Evolutionary conservation across 2,888 invertebrate species (phyloP), one percentile per base, ranked within the genome.

Genomic region (Tupiocoris notatus): DNA sequence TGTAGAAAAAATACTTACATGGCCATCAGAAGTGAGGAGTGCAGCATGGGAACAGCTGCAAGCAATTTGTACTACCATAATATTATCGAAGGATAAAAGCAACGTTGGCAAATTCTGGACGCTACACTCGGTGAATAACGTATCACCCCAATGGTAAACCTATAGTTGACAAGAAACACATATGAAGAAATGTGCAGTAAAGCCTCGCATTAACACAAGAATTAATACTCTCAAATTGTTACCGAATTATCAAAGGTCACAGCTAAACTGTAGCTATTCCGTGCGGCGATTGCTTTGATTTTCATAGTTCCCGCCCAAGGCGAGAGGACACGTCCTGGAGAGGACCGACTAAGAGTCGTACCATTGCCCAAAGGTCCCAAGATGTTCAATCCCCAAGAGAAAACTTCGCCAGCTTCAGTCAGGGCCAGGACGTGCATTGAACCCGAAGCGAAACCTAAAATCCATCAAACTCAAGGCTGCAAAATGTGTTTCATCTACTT

Each of bases 121-220:
- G 21, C 56, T 76, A 61, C 58, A 76, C 12, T 64, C 61, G 9
- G 59, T 62, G 17, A 66, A 78, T 20, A 58, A 18, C 6, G 65
- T 65, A 57, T 78, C 78, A 1, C 78, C 78, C 78, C 78, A 78
- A 54, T 77, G 77, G n/a, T 73, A 66, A 56, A 78, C 66, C 78
- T 78, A 61, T 25, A n/a, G 16, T 18, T 3, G 59, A 57, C 23
- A 21, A 58, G 17, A 56, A 54, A 21, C 1, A 16, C 1, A 65
- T n/a, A 21, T 57, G 1, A 67, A 65, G 3, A 65, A 65, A 18
- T 61, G 20, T 18, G 17, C 61, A 61, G 17, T 61, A 6, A 61
- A 61, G 6, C n/a, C 56, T 56, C 56, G 16, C 12, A 12, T 56
- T 56, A n/a, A n/a, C n/a, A n/a, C n/a, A n/a, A n/a, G n/a, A n/a